A percentile compares a stretch with the other conserved stretches of the same genome.
These are phyloP conservation scores for Stratiolaelaps scimitus DNA, from an alignment of 1,140 invertebrate genomes.

Conservation along the genomic window DNA sequence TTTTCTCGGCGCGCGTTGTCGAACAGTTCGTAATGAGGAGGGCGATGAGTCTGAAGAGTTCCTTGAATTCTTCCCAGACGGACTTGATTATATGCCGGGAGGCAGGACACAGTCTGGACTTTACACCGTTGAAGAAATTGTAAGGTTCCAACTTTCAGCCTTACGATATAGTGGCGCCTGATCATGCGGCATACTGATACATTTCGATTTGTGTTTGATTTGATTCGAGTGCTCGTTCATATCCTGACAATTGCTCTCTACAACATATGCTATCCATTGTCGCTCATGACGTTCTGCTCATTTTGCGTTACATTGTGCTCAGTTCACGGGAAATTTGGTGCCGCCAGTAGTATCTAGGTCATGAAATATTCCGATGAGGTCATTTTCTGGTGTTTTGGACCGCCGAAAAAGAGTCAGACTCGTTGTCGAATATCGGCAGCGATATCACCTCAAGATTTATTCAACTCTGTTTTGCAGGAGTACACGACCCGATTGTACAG, in stretches of 20 bases:
- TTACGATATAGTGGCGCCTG: too few relatives aligned
- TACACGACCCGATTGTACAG: constrained; percentile 72
- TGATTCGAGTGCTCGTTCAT: not conserved
- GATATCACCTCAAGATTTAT: not conserved
- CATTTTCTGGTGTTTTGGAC: not conserved
- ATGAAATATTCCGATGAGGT: too few relatives aligned
- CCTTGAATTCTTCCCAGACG: constrained; percentile 73
- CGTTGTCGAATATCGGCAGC: constrained; percentile 4
- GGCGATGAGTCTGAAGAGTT: constrained; percentile 92
- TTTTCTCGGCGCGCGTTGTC: constrained; percentile 78
- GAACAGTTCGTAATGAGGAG: constrained; percentile 97
- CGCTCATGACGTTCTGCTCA: too few relatives aligned
- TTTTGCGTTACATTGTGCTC: too few relatives aligned
- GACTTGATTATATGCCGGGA: constrained; percentile 91
- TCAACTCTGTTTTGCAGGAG: constrained; percentile 46
- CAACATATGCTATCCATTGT: too few relatives aligned
- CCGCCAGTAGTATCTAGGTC: too few relatives aligned
- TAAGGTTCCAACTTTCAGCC: constrained; percentile 39
- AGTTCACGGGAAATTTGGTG: too few relatives aligned
- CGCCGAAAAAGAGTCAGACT: not conserved
- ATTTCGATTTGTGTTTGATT: constrained; percentile 31
- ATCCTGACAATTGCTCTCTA: too few relatives aligned
- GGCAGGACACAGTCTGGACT: constrained; percentile 92
- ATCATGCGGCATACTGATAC: too few relatives aligned
- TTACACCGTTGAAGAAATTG: constrained; percentile 87